A percentile compares a stretch with the other conserved stretches of the same genome.
phyloP scores from a whole-genome alignment of 2,113 vertebrate species.

The Pavo muticus region DNA sequence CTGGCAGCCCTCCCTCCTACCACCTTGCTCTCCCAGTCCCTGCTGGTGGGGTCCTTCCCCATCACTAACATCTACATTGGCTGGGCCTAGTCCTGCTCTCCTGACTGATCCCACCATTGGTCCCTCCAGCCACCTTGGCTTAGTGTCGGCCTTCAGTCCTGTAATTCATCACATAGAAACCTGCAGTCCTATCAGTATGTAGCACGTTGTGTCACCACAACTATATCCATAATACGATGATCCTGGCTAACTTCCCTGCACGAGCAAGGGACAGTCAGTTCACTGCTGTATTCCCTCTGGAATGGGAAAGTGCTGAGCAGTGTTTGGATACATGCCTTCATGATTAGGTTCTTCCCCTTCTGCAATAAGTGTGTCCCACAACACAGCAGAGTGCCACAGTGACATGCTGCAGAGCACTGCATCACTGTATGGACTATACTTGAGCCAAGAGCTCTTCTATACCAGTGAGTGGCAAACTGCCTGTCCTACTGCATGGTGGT shows the following conservation, averaged over 20 bases:
- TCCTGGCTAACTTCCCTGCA: background rate
- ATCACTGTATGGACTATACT: background rate
- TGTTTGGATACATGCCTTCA: background rate
- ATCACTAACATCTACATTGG: accelerated
- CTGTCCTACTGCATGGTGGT: background rate
- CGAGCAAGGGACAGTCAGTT: background rate
- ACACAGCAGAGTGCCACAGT: background rate
- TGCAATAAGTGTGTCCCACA: background rate
- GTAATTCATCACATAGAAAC: background rate
- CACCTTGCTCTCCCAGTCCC: background rate
- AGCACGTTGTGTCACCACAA: background rate
- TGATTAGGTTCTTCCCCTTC: background rate
- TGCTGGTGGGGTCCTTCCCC: background rate
- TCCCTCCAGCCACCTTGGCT: no score
- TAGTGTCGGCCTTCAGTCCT: background rate
- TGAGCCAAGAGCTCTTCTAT: background rate
- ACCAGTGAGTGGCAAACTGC: background rate
- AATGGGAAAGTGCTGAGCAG: background rate
- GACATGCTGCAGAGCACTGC: accelerated
- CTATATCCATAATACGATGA: background rate
- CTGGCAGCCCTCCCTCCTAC: background rate
- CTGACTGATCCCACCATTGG: no score
- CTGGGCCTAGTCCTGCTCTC: background rate
- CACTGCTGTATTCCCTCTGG: background rate
- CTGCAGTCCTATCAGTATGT: background rate